Evolutionary conservation across 2,888 invertebrate species (phyloP).

Genomic region (Brachyopa scutellaris): DNA sequence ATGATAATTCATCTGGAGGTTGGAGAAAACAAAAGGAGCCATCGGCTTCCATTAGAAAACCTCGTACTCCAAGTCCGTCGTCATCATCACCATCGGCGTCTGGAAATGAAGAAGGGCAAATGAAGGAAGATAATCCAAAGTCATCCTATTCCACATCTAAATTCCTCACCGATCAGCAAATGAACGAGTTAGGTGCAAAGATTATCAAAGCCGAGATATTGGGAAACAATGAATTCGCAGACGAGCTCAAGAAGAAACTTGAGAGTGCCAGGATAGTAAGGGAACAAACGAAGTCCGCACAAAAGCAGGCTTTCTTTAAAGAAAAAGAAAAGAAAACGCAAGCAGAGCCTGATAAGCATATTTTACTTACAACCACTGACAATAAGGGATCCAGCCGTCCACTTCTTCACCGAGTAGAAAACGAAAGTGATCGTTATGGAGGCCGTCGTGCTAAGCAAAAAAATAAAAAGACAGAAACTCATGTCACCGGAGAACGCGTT

Average conservation of each 20-base stretch:
- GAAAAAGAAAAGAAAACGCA: slow-evolving; percentile 6
- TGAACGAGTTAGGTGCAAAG: slow-evolving; percentile 95
- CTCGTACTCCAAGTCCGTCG: background rate
- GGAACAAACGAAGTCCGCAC: slow-evolving; percentile 41
- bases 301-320: background rate
- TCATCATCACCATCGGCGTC: slow-evolving; percentile 40
- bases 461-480: slow-evolving; percentile 86
- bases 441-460: slow-evolving; percentile 68
- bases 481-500: slow-evolving; percentile 87
- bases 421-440: slow-evolving; percentile 73
- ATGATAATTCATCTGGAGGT: slow-evolving; percentile 47
- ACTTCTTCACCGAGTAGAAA: slow-evolving; percentile 78
- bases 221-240: slow-evolving; percentile 88
- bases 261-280: slow-evolving; percentile 86
- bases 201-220: slow-evolving; percentile 96
- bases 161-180: slow-evolving; percentile 89
- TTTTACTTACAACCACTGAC: slow-evolving; percentile 88
- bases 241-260: slow-evolving; percentile 88
- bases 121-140: background rate
- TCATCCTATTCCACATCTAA: slow-evolving; percentile 48
- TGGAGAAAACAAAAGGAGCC: slow-evolving; percentile 71
- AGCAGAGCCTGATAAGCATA: slow-evolving; percentile 82
- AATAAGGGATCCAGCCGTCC: slow-evolving; percentile 87
- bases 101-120: slow-evolving; percentile 38
- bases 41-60: background rate